phyloP scores from a whole-genome alignment of 1,140 invertebrate genomes.

The Orius insidiosus region DNA sequence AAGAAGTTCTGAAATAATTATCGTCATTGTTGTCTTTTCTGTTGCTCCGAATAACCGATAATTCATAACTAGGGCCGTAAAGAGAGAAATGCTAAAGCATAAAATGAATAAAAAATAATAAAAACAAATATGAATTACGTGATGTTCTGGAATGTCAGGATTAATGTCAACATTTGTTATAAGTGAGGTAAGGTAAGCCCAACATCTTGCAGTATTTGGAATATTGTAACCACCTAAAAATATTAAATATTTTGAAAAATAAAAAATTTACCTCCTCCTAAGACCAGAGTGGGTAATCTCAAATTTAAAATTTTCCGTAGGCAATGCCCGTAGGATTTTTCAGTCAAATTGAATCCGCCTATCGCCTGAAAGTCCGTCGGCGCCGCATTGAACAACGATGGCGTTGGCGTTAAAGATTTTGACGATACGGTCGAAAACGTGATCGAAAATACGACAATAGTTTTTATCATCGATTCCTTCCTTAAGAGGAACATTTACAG shows the following conservation, averaged over 20 bases:
- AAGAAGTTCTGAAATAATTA: background rate
- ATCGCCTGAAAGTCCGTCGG: slow-evolving; percentile 54
- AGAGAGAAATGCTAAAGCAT: slow-evolving; percentile 33
- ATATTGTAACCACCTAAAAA: slow-evolving; percentile 46
- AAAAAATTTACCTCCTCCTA: slow-evolving; percentile 47
- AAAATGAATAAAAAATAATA: slow-evolving; percentile 7
- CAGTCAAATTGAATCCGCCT: slow-evolving; percentile 49
- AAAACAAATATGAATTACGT: slow-evolving; percentile 24
- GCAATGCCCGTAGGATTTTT: slow-evolving; percentile 36
- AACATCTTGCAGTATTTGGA: slow-evolving; percentile 43
- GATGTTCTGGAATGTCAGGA: slow-evolving; percentile 43
- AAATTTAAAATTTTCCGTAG: slow-evolving; percentile 35
- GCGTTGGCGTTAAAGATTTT: slow-evolving; percentile 40
- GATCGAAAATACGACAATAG: slow-evolving; percentile 40
- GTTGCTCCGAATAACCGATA: slow-evolving; percentile 26
- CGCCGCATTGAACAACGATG: slow-evolving; percentile 64
- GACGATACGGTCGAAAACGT: slow-evolving; percentile 26
- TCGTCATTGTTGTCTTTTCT: slow-evolving; percentile 1
- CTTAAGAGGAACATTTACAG: slow-evolving; percentile 53
- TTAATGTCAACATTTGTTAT: slow-evolving; percentile 29
- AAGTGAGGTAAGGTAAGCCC: slow-evolving; percentile 42
- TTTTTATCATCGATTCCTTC: slow-evolving; percentile 39
- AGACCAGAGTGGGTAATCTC: slow-evolving; percentile 42
- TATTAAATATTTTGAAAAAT: slow-evolving; percentile 6
- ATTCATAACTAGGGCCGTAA: slow-evolving; percentile 41